Percentiles rank a stretch among this genome's conserved stretches.
phyloP scores from a whole-genome alignment of 2,113 vertebrate genomes.

The Delphinapterus leucas region DNA sequence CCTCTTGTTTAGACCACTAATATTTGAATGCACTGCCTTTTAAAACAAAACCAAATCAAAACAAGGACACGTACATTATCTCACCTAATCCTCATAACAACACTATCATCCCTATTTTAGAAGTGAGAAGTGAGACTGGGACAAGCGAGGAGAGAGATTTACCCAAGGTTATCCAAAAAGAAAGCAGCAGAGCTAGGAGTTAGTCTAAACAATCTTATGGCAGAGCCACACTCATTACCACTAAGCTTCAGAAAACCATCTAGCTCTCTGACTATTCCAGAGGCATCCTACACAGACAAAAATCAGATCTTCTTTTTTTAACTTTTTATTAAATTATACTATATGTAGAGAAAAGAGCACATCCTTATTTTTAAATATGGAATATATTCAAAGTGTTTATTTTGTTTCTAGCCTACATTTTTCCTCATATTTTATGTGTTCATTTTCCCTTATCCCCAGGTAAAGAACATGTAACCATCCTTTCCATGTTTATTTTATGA shows the following conservation, averaged over 20 bases:
- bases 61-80: background rate
- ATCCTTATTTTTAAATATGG: background rate
- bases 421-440: background rate
- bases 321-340: background rate
- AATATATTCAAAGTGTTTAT: background rate
- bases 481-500: background rate
- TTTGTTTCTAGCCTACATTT: background rate
- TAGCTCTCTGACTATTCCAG: background rate
- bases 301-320: background rate
- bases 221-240: background rate
- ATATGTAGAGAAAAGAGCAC: background rate
- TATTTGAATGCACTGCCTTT: background rate
- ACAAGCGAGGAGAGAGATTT: background rate
- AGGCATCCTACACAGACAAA: background rate
- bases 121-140: background rate
- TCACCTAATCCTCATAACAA: background rate
- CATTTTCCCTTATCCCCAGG: background rate
- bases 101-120: background rate
- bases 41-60: conserved; percentile 8
- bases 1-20: background rate
- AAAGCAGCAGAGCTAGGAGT: background rate
- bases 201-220: background rate
- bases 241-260: background rate
- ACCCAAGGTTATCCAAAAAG: background rate
- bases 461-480: background rate